These are phyloP conservation scores for Brotula barbata DNA, from an alignment of 2,797 vertebrate genomes.

Conservation along the genomic window DNA sequence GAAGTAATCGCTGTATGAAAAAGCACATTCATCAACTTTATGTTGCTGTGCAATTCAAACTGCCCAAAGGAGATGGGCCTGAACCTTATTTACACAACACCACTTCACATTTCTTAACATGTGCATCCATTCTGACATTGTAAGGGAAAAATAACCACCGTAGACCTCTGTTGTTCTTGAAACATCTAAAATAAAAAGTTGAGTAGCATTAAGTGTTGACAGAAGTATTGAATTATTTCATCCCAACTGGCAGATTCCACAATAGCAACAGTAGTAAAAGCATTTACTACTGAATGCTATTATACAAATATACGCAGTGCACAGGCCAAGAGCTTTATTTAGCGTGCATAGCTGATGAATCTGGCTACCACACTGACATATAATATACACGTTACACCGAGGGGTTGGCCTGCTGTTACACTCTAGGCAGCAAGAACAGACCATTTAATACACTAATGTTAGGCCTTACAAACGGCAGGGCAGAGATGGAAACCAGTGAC, in stretches of 20 bases:
- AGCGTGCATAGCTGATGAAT: not conserved
- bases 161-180: too few relatives aligned
- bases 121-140: conserved; percentile 16
- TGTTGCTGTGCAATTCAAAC: conserved; percentile 12
- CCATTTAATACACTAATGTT: conserved; percentile 38
- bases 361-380: conserved; percentile 4
- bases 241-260: not conserved
- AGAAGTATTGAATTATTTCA: too few relatives aligned
- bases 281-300: not conserved
- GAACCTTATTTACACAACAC: conserved; percentile 11
- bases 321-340: conserved; percentile 2
- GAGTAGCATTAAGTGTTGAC: too few relatives aligned
- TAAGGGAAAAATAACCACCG: not conserved
- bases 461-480: conserved; percentile 22
- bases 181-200: too few relatives aligned
- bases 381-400: conserved; percentile 23
- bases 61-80: not conserved
- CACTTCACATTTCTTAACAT: conserved; percentile 18
- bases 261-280: not conserved
- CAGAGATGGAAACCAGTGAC: conserved; percentile 38
- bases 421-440: conserved; percentile 9
- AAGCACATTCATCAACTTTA: not conserved
- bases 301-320: not conserved
- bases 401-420: conserved; percentile 14
- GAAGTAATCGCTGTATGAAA: too few relatives aligned